phyloP scores from a whole-genome alignment of 1,140 invertebrate species.

The Homarus americanus region DNA sequence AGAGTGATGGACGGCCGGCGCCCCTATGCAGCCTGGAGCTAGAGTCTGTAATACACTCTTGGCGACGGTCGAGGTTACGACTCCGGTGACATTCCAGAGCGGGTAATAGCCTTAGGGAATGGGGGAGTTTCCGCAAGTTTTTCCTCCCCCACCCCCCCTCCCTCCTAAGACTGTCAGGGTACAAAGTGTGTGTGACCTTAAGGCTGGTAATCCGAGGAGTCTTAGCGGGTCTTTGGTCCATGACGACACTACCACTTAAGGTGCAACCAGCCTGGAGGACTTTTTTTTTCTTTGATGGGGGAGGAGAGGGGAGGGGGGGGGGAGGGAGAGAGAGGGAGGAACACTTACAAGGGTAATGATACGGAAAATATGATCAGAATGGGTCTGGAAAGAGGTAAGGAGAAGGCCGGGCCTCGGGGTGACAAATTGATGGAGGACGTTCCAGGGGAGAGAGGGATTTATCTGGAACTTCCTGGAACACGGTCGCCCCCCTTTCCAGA shows the following conservation, averaged over 20 bases:
- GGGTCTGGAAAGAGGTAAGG: constrained; percentile 54
- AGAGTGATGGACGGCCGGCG: not conserved
- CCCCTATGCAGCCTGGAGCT: not conserved
- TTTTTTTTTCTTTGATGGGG: too few species aligned
- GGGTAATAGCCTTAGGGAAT: constrained; percentile 56
- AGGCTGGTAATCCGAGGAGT: constrained; percentile 50
- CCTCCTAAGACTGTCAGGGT: not conserved
- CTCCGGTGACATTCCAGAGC: constrained; percentile 38
- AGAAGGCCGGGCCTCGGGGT: constrained; percentile 8
- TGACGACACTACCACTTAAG: constrained; percentile 20
- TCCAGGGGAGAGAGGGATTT: constrained; percentile 27
- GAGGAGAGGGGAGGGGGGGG: not conserved
- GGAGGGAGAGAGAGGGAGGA: constrained; percentile 7
- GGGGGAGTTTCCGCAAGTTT: constrained; percentile 49
- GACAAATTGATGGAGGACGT: constrained; percentile 65
- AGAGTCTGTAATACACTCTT: constrained; percentile 23
- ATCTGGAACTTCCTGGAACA: constrained; percentile 32
- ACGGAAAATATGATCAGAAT: constrained; percentile 69
- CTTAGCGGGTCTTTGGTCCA: constrained; percentile 25
- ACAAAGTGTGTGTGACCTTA: constrained; percentile 17
- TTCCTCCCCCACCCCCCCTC: not conserved
- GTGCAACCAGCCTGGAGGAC: not conserved
- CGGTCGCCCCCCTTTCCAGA: not conserved
- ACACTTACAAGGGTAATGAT: constrained; percentile 67
- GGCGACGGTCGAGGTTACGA: constrained; percentile 20